These are phyloP conservation scores for Cyanoderma ruficeps DNA, from an alignment of 2,113 vertebrate genomes.

Conservation along the genomic window DNA sequence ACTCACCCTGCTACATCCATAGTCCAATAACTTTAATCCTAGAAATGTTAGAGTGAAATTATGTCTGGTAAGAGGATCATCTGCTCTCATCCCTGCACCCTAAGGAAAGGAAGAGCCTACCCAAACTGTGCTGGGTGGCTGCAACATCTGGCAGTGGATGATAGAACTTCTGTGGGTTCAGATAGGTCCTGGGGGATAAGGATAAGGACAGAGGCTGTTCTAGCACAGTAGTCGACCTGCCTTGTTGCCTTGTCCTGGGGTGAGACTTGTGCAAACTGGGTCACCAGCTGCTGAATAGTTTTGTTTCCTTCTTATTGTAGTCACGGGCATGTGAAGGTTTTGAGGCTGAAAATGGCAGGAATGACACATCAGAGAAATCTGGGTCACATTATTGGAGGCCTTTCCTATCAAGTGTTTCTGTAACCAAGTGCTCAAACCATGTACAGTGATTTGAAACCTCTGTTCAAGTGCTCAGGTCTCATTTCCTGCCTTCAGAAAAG, in stretches of 20 bases:
- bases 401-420: fast-evolving
- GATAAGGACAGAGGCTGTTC: not conserved
- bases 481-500: not conserved
- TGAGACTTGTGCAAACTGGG: not conserved
- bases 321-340: not conserved
- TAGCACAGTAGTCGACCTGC: not conserved
- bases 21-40: not conserved
- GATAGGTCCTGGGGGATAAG: not conserved
- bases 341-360: not conserved
- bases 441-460: not conserved
- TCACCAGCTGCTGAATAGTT: not conserved
- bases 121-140: not conserved
- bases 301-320: not conserved
- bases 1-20: not conserved
- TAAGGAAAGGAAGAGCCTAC: not conserved
- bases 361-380: not conserved
- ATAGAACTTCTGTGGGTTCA: not conserved
- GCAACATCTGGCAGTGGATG: not conserved
- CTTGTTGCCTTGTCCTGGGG: not conserved
- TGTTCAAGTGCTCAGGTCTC: not conserved
- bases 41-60: not conserved
- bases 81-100: not conserved
- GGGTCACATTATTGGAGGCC: not conserved
- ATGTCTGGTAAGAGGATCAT: not conserved
- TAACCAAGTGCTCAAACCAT: not conserved